A percentile compares a stretch with the other conserved stretches of the same genome.
phyloP scores from a whole-genome alignment of 2,113 vertebrate species.

The Micronycteris hirsuta region DNA sequence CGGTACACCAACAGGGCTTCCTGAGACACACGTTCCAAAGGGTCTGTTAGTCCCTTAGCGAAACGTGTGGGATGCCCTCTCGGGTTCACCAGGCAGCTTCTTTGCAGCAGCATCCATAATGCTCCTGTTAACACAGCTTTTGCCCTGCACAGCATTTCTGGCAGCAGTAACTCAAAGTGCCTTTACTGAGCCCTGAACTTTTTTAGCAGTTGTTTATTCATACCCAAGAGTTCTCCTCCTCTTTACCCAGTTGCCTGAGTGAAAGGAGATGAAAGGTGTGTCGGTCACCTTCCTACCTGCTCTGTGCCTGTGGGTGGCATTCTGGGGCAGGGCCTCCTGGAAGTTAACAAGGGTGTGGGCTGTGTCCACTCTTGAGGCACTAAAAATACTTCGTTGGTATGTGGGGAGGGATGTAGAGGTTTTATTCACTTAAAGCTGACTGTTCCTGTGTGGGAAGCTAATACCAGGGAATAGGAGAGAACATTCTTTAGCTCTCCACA shows the following conservation, averaged over 20 bases:
- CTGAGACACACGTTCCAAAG: neutral
- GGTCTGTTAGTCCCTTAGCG: neutral
- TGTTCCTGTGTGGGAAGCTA: neutral
- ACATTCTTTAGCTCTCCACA: neutral
- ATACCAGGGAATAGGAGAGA: neutral
- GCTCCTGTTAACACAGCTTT: neutral
- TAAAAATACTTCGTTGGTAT: neutral
- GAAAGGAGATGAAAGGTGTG: neutral
- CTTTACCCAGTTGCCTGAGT: accelerated
- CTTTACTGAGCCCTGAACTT: neutral
- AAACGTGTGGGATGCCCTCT: accelerated
- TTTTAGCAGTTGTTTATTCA: neutral
- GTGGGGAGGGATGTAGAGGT: neutral
- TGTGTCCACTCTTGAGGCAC: neutral
- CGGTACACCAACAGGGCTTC: accelerated
- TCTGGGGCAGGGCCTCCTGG: neutral
- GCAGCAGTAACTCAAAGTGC: neutral
- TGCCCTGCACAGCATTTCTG: neutral
- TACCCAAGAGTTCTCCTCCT: neutral
- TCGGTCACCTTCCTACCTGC: too few species aligned
- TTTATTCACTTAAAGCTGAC: neutral
- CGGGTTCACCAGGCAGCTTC: neutral
- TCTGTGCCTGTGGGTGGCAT: neutral
- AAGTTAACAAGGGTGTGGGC: neutral
- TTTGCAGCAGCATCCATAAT: neutral